Base-by-base conservation (phyloP, 1,140 invertebrate species). In the Popillia japonica region DNA sequence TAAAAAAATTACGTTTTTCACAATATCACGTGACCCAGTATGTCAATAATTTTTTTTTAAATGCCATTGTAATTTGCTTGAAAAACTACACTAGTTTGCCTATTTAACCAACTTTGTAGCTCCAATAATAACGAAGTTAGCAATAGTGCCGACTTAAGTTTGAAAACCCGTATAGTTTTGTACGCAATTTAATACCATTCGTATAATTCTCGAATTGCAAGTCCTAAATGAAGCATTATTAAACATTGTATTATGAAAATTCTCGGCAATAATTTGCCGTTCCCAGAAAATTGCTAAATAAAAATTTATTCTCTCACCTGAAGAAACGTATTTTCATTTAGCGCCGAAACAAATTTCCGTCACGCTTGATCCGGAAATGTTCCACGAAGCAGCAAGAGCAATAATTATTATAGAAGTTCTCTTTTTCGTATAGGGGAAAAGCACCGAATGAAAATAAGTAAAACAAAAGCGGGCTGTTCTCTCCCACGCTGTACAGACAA, bases 401-500 rank as follows among this genome's bases (percentile, higher is more conserved):
- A 55, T 55, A 17, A 55, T 55, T 55, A 55, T 17, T 55, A 55
- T 17, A 55, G 14, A 55, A 55, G 14, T n/a, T 55, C 48, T 14
- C 17, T 55, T 55, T 55, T 68, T 68, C 22, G 7, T 27, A 2
- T 68, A 22, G 7, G 22, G 4, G 9, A 6, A 68, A 27, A 10
- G 8, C 4, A 68, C 20, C 10, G n/a, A 27, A 34, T 68, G 22
- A 27, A 27, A 68, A 68, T 0, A 68, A 68, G 27, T 27, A 34
- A 23, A 68, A 34, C 6, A 68, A 14, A 34, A 68, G 0, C 61
- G 10, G 7, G 11, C 11, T 22, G 61, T 9, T n/a, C 22, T 23
- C 22, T 68, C 61, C 61, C 61, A 68, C 61, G 61, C 61, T 68
- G 20, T 68, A 22, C 61, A 34, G 61, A 68, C 10, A 68, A 23